phyloP scores from a whole-genome alignment of 1,140 invertebrate genomes.

The Drosophila mauritiana region DNA sequence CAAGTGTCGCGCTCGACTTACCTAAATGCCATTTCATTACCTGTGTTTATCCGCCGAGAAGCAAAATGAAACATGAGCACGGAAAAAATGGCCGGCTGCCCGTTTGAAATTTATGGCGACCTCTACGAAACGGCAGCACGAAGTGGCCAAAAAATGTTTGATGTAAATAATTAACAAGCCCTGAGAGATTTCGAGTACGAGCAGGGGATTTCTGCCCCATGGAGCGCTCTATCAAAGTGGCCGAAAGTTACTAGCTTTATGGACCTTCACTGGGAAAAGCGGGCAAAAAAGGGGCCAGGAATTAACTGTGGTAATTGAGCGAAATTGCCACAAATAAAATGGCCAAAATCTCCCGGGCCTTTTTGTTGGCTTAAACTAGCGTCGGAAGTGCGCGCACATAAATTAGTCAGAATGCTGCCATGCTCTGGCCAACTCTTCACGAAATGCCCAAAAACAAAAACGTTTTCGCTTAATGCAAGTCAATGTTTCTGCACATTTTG shows the following conservation, averaged over 20 bases:
- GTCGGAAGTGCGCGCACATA: constrained; percentile 44
- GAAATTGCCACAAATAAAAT: constrained; percentile 62
- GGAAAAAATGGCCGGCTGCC: constrained; percentile 12
- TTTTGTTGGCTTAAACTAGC: constrained; percentile 27
- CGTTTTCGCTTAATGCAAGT: neutral
- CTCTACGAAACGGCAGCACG: constrained; percentile 6
- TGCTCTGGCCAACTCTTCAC: neutral
- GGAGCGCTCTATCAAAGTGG: constrained; percentile 7
- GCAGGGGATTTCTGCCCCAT: constrained; percentile 19
- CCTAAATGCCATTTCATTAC: constrained; percentile 66
- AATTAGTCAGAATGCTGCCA: constrained; percentile 48
- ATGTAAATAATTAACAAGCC: constrained; percentile 73
- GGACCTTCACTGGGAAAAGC: constrained; percentile 9
- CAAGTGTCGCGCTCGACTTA: constrained; percentile 37
- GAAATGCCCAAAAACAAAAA: constrained; percentile 3
- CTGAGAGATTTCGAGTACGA: constrained; percentile 6
- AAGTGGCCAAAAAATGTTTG: constrained; percentile 45
- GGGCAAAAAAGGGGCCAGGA: constrained; percentile 26
- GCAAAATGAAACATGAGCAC: constrained; percentile 35
- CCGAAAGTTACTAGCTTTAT: constrained; percentile 43
- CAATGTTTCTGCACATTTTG: constrained; percentile 11
- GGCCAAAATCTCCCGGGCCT: constrained; percentile 14
- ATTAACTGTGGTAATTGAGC: constrained; percentile 62
- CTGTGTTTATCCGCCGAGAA: constrained; percentile 35
- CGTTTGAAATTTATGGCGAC: constrained; percentile 42